These are phyloP conservation scores for Lepidostoma basale DNA, from an alignment of 1,140 invertebrate genomes.

Conservation along the genomic window DNA sequence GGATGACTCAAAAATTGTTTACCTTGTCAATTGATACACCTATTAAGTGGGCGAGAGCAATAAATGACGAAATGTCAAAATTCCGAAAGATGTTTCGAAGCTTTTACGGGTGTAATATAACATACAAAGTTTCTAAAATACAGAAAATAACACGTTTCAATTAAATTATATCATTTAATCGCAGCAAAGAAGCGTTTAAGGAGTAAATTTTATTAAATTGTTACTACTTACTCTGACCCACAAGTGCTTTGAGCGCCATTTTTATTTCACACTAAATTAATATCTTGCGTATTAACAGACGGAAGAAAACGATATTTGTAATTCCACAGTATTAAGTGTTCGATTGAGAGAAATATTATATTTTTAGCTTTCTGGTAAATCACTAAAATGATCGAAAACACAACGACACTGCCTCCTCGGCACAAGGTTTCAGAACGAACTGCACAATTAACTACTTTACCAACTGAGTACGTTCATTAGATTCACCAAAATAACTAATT, in stretches of 20 bases:
- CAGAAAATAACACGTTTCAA: neutral
- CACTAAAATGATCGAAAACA: too few relatives aligned
- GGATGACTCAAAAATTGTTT: slow-evolving; percentile 28
- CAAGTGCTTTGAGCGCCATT: slow-evolving; percentile 72
- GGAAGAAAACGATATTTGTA: slow-evolving; percentile 8
- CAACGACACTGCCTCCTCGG: neutral
- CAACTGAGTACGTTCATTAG: neutral
- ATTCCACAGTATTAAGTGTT: too few relatives aligned
- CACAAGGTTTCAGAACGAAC: neutral
- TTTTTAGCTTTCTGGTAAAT: neutral
- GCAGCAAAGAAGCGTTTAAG: neutral
- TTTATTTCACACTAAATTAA: slow-evolving; percentile 49
- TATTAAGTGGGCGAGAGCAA: slow-evolving; percentile 6
- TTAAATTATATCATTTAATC: neutral
- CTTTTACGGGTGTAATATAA: neutral
- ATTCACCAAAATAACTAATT: too few relatives aligned
- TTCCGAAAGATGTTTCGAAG: neutral
- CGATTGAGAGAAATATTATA: neutral
- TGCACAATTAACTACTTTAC: neutral
- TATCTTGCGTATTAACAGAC: slow-evolving; percentile 23
- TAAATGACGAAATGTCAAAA: slow-evolving; percentile 34
- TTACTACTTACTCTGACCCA: slow-evolving; percentile 69
- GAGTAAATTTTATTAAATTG: neutral
- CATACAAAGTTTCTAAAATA: neutral
- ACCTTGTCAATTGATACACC: neutral